phyloP scores from a whole-genome alignment of 2,797 vertebrate genomes.

The Acanthurus tractus region DNA sequence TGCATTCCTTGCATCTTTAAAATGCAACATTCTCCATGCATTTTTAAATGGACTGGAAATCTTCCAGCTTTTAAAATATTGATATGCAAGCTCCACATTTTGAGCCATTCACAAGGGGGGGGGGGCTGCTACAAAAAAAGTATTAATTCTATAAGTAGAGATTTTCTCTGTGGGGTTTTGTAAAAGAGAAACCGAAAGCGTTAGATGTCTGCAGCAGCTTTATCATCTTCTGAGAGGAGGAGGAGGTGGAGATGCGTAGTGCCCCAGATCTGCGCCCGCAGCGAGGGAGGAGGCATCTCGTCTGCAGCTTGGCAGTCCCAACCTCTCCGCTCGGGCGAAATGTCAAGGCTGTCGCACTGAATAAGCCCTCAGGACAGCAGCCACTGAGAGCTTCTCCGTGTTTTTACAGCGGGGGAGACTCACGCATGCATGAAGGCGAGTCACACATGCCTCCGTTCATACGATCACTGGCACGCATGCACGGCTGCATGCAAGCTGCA shows the following conservation, averaged over 20 bases:
- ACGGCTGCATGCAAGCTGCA: slow-evolving; percentile 5
- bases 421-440: not conserved
- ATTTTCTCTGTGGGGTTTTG: not conserved
- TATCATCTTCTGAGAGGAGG: not conserved
- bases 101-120: not conserved
- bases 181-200: slow-evolving; percentile 50
- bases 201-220: slow-evolving; percentile 18
- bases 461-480: not conserved
- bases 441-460: not conserved
- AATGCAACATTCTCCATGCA: not conserved
- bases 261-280: slow-evolving; percentile 39
- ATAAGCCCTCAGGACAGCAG: slow-evolving; percentile 58
- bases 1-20: not conserved
- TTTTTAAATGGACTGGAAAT: slow-evolving; percentile 1
- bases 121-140: not conserved
- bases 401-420: slow-evolving; percentile 55
- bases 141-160: not conserved
- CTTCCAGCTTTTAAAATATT: not conserved
- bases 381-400: slow-evolving; percentile 37
- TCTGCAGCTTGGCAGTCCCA: slow-evolving; percentile 24
- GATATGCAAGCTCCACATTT: not conserved
- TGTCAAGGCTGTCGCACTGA: slow-evolving; percentile 59
- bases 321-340: slow-evolving; percentile 43
- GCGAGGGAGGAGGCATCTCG: slow-evolving; percentile 19
- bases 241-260: slow-evolving; percentile 21